Evolutionary conservation across 1,140 invertebrate genomes (phyloP).

Genomic region (Patella vulgata): DNA sequence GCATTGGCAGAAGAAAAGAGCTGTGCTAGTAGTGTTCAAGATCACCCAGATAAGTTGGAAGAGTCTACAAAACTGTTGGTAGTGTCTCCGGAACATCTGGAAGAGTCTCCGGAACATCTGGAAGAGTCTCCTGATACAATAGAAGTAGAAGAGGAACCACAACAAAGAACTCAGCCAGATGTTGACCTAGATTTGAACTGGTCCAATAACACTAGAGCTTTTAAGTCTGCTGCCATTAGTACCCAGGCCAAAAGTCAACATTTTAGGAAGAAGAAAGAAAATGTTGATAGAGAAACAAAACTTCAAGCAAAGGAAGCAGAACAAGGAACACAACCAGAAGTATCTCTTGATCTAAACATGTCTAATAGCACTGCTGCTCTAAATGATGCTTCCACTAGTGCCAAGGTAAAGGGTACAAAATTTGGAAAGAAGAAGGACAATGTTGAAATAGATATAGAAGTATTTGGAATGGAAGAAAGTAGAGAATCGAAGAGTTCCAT

Average conservation of each 20-base stretch:
- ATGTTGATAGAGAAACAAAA: too few relatives aligned
- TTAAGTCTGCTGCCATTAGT: too few relatives aligned
- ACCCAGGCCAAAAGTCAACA: too few relatives aligned
- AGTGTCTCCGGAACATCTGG: too few relatives aligned
- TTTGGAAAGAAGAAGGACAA: slow-evolving; percentile 17
- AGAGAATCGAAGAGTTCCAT: slow-evolving; percentile 13
- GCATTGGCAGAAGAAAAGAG: slow-evolving; percentile 5
- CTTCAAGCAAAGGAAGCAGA: too few relatives aligned
- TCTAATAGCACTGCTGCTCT: background rate
- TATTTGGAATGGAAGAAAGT: slow-evolving; percentile 45
- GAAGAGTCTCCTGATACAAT: background rate
- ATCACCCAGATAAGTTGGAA: background rate
- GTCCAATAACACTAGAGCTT: too few relatives aligned
- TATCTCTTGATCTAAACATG: too few relatives aligned
- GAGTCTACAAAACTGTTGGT: too few relatives aligned
- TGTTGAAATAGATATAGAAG: slow-evolving; percentile 45
- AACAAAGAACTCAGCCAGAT: slow-evolving; percentile 1
- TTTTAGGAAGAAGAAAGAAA: too few relatives aligned
- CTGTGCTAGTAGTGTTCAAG: background rate
- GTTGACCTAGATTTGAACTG: background rate
- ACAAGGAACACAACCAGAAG: too few relatives aligned
- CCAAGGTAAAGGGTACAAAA: slow-evolving; percentile 16
- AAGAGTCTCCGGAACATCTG: too few relatives aligned
- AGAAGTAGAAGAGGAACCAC: background rate
- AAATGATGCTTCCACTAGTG: background rate